Evolutionary conservation across 2,888 invertebrate genomes (phyloP), one percentile per base, ranked within the genome.

Genomic region (Toxonevra muliebris): DNA sequence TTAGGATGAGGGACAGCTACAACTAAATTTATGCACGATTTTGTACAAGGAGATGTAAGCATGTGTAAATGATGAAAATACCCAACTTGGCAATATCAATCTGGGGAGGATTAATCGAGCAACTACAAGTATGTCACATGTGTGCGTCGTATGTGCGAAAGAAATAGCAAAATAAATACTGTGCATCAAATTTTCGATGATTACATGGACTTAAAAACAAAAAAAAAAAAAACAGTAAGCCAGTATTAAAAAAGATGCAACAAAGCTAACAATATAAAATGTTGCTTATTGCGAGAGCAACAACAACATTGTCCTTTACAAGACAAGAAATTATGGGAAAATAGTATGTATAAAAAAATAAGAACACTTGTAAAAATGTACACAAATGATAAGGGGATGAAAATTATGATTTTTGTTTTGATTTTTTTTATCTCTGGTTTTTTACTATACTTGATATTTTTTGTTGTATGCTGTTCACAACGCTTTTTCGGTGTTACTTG

Each of bases 401-500:
- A 61, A 30, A 20, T 54, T 43, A 42, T 69, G 43, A 55, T 42
- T 54, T 48, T 60, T 54, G 42, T 43, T 50, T 68, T 59, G n/a
- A 15, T 17, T 5, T 19, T 20, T 43, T 50, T 48, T 60, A 10
- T 12, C 42, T 7, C 20, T 20, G 12, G 19, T 19, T 64, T 68
- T 68, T 59, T 63, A 48, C 13, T 53, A 64, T 65, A 63, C 67
- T 70, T 64, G 68, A 15, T 67, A 70, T 73, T 74, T 76, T 76
- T 73, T 76, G 7, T 30, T 30, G 30, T 30, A 30, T 7, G 30
- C 30, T 30, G 2, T 30, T 30, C 30, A 30, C 30, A 7, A 30
- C 30, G 30, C 7, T 30, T 7, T 30, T 30, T 30, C 30, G 30
- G 30, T 30, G 30, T 30, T 30, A 30, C 7, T 30, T 30, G 2